Percentiles rank a stretch among this genome's conserved stretches.
These are phyloP conservation scores for Zaprionus obscuricornis DNA, from an alignment of 2,888 invertebrate genomes.

Conservation along the genomic window DNA sequence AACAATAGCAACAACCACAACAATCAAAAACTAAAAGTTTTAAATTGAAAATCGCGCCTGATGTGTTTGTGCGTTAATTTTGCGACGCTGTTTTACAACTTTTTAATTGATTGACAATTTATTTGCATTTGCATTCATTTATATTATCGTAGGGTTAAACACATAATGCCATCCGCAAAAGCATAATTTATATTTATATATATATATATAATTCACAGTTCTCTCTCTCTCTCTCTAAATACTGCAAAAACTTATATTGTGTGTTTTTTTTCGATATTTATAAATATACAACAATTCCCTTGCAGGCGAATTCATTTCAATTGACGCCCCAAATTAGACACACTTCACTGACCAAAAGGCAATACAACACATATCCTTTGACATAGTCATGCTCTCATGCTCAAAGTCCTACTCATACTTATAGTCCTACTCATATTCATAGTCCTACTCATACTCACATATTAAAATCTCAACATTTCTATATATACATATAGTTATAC, in stretches of 20 bases:
- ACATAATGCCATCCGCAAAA: constrained; percentile 5
- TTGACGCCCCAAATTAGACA: constrained; percentile 44
- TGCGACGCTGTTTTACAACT: constrained; percentile 58
- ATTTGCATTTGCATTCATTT: constrained; percentile 13
- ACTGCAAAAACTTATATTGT: constrained; percentile 22
- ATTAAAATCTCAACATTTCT: background rate
- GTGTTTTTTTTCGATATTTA: constrained; percentile 22
- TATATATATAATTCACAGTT: too few species aligned
- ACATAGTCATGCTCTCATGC: too few species aligned
- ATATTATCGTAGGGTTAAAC: constrained; percentile 27
- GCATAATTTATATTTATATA: constrained; percentile 50
- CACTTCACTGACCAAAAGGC: constrained; percentile 56
- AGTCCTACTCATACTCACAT: background rate
- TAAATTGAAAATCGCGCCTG: constrained; percentile 79
- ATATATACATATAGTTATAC: background rate
- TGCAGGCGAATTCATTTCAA: constrained; percentile 47
- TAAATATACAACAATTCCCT: constrained; percentile 26
- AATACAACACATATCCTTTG: too few species aligned
- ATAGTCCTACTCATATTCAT: background rate
- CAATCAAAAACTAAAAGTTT: constrained; percentile 4
- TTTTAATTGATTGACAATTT: constrained; percentile 73
- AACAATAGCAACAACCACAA: background rate
- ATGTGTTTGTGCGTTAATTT: constrained; percentile 78
- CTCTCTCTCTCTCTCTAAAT: too few species aligned
- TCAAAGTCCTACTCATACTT: too few species aligned